phyloP scores from a whole-genome alignment of 1,140 invertebrate species.

The Contarinia nasturtii region DNA sequence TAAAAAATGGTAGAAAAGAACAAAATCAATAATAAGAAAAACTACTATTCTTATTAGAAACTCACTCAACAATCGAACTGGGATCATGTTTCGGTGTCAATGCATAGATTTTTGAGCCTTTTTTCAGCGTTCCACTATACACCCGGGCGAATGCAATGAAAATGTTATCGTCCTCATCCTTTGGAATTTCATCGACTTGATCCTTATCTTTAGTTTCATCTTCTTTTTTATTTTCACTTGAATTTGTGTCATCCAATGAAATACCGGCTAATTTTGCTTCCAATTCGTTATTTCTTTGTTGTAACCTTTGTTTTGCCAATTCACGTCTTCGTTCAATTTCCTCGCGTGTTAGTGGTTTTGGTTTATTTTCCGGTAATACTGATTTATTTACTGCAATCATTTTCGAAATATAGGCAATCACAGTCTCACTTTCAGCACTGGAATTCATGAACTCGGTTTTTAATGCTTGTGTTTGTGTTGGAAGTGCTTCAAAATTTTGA shows the following conservation, averaged over 20 bases:
- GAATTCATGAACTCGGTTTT: conserved; percentile 61
- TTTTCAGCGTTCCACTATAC: conserved; percentile 70
- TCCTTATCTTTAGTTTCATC: conserved; percentile 9
- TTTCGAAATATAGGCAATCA: conserved; percentile 89
- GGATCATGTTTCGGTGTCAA: conserved; percentile 84
- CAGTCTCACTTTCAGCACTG: conserved; percentile 40
- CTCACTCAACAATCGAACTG: conserved; percentile 24
- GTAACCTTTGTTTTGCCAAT: conserved; percentile 40
- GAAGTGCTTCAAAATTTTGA: conserved; percentile 45
- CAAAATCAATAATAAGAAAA: not conserved
- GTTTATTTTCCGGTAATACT: conserved; percentile 48
- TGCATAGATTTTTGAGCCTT: conserved; percentile 64
- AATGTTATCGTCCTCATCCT: conserved; percentile 34
- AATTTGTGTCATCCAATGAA: conserved; percentile 29
- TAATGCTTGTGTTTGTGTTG: conserved; percentile 45
- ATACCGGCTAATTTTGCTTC: conserved; percentile 16
- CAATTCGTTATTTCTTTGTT: conserved; percentile 26
- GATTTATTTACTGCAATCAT: conserved; percentile 38
- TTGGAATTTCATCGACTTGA: conserved; percentile 7
- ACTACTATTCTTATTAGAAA: not conserved
- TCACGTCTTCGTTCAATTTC: conserved; percentile 55
- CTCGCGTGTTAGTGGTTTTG: conserved; percentile 49
- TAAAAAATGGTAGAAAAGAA: too few relatives aligned
- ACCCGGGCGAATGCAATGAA: conserved; percentile 88
- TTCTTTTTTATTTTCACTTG: conserved; percentile 23